These are phyloP conservation scores for Pseudocheirus occidentalis DNA, from an alignment of 2,797 vertebrate species.

Conservation along the genomic window DNA sequence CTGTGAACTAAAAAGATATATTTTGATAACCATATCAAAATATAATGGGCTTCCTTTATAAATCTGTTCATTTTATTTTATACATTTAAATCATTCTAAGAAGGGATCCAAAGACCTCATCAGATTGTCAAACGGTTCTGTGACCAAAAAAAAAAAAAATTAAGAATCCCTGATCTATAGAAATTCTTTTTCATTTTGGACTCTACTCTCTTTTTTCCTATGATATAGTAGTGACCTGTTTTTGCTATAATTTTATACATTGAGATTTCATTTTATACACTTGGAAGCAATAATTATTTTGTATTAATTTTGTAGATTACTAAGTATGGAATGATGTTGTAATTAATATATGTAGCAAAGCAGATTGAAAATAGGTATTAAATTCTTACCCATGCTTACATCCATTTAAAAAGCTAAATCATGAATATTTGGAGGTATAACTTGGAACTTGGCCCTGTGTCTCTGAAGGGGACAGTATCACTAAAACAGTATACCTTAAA, in stretches of 20 bases:
- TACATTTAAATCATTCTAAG: neutral
- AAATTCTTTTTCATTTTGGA: neutral
- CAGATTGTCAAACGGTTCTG: neutral
- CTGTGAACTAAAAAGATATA: neutral
- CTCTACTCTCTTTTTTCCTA: neutral
- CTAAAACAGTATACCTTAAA: neutral
- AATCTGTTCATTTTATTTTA: neutral
- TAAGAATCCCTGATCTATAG: neutral
- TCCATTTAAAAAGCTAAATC: neutral
- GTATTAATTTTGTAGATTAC: neutral
- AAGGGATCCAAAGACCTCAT: neutral
- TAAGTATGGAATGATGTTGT: neutral
- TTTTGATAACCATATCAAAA: neutral
- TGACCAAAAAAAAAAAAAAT: neutral
- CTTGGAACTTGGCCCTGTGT: neutral
- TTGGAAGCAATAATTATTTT: neutral
- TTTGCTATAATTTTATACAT: neutral
- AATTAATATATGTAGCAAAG: neutral
- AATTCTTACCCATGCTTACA: neutral
- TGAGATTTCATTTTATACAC: neutral
- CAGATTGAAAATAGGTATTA: neutral
- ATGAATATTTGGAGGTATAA: neutral
- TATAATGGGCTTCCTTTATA: neutral
- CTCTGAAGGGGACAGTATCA: neutral
- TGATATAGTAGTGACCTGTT: neutral